Base-by-base conservation (phyloP, 2,113 vertebrate species). In the Megalops atlanticus region DNA sequence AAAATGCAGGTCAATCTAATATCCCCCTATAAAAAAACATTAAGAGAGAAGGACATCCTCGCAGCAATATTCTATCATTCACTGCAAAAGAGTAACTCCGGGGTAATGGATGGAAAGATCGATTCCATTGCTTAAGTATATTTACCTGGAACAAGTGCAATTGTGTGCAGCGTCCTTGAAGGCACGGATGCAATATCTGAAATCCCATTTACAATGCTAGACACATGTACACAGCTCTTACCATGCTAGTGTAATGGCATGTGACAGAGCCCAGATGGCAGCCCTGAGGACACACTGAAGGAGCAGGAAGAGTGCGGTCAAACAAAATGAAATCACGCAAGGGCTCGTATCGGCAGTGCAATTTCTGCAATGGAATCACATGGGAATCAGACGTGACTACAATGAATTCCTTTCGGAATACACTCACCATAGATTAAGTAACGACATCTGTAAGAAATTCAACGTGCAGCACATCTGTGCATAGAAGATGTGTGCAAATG, bases 261-360 rank as follows among this genome's bases (percentile, higher is more conserved):
- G 84, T 89, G 89, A 91, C 89, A 89, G 88, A 86, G 82, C 80
- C 81, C 89, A 93, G 89, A 90, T 92, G 89, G 88, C 84, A 58
- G 74, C 89, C 88, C 87, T 76, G 52, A 83, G 90, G 90, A 85
- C 81, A 84, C 84, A 79, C 80, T 84, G 82, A 71, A 89, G 81
- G 81, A 84, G 80, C 77, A 80, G 77, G 78, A 70, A 76, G 83
- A 84, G 43, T 15, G 78, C 52, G 8, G n/a, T 71, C 82, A 7
- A 35, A 85, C 71, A 70, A 76, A 15, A 24, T 83, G 81, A 80
- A 43, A 64, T 33, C 77, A 72, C 78, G 85, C 81, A 79, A 79
- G 74, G 47, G 45, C 73, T 71, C 33, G 36, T n/a, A 8, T 3
- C 58, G 11, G 58, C 58, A 27, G 58, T 64, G 58, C 11, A 27